Conservation (phyloP, 2,797 vertebrate genomes). For the Hapalemur alaotrensis region DNA sequence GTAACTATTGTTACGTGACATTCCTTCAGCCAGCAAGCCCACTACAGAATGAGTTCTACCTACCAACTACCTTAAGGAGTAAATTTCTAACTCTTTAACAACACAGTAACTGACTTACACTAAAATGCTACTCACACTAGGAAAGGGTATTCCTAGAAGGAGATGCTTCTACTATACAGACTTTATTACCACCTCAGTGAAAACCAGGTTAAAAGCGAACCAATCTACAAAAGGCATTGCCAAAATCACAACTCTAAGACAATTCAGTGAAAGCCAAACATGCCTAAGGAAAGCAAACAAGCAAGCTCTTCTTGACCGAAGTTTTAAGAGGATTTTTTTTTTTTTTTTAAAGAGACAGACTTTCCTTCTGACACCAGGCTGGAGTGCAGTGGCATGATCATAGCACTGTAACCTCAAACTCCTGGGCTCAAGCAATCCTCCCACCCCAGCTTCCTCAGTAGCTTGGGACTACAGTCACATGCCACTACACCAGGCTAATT, state of each 20-base stretch:
- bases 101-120: slow-evolving; percentile 66
- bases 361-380: too few relatives aligned
- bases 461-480: neutral
- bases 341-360: too few relatives aligned
- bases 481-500: neutral
- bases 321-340: slow-evolving; percentile 43
- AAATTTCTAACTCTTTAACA: slow-evolving; percentile 64
- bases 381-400: neutral
- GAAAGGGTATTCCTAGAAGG: slow-evolving; percentile 51
- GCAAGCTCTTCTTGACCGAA: neutral
- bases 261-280: slow-evolving; percentile 5
- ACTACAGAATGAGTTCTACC: slow-evolving; percentile 52
- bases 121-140: slow-evolving; percentile 64
- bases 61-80: slow-evolving; percentile 52
- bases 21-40: slow-evolving; percentile 50
- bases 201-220: slow-evolving; percentile 56
- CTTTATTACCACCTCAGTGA: slow-evolving; percentile 57
- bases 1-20: slow-evolving; percentile 56
- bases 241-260: slow-evolving; percentile 57
- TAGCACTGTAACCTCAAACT: neutral
- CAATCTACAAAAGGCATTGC: slow-evolving; percentile 32
- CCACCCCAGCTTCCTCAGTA: neutral
- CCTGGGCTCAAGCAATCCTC: too few relatives aligned
- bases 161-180: slow-evolving; percentile 45
- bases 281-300: slow-evolving; percentile 31